Base-by-base conservation (phyloP, 2,888 invertebrate genomes). In the Melieria picta region DNA sequence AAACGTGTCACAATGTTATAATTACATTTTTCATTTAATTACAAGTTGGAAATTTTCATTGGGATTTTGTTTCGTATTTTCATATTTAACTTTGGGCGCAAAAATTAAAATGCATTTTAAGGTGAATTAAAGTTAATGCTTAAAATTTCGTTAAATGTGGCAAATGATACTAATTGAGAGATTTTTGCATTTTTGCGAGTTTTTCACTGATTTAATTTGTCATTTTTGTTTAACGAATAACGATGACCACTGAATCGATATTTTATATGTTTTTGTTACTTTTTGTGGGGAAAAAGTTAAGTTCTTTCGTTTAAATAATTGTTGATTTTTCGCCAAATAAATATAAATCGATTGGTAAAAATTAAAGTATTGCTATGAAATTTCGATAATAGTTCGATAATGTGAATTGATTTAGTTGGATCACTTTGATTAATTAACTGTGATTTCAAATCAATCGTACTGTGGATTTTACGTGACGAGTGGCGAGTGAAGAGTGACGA, bases 191-290 rank as follows among this genome's bases (percentile, higher is more conserved):
- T 52, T 52, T 69, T 70, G 70, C 73, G 58, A 47, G 52, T 71
- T 76, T 63, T 48, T 68, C 47, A 46, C 47, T 64, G 47, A 48
- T 70, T 69, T 55, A 48, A 70, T 75, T 71, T 76, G 75, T 71
- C 16, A 56, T 56, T 69, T 69, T 52, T 50, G 47, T 55, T 55
- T 69, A 46, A 71, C 75, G 77, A 76, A 78, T 83, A 84, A 83
- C 85, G 85, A 85, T 85, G 85, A 83, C 83, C 82, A 85, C 83
- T 85, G 82, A 85, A 86, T 86, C 86, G 85, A 86, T 85, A 85
- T 85, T 86, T 86, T 85, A 85, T 84, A 80, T 72, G 72, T 67
- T 61, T 71, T 63, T 75, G 50, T 75, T 58, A 10, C 10, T 43
- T 42, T 43, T 58, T 58, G 13, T 64, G 50, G 43, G 71, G 62